These are phyloP conservation scores for Laupala kohalensis DNA, from an alignment of 1,140 invertebrate genomes.

Conservation along the genomic window DNA sequence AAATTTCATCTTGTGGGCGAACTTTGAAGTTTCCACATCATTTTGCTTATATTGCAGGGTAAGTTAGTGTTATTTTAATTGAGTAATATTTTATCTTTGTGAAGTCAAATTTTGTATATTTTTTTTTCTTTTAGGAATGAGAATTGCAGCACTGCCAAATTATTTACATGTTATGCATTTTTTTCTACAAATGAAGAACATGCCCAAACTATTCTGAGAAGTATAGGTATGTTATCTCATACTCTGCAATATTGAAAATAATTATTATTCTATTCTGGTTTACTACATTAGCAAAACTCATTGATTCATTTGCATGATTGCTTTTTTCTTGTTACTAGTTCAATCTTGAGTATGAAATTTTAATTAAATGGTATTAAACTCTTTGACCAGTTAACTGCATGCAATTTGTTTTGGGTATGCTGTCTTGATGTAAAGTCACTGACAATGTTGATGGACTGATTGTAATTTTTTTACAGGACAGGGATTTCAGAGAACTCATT, in stretches of 20 bases:
- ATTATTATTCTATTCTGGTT: background rate
- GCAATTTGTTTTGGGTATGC: background rate
- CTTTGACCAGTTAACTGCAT: background rate
- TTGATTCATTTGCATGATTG: no score
- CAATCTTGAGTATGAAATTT: no score
- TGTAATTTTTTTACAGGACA: conserved; percentile 20
- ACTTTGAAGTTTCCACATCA: conserved; percentile 36
- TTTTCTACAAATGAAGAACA: conserved; percentile 31
- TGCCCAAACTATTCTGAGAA: conserved; percentile 32
- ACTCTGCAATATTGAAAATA: background rate
- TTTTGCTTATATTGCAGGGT: conserved; percentile 51
- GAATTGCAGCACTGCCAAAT: conserved; percentile 37
- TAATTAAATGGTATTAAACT: background rate
- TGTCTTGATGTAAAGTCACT: background rate
- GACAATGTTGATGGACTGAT: background rate
- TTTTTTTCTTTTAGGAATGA: conserved; percentile 34
- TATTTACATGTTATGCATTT: conserved; percentile 43
- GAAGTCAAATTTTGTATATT: conserved; percentile 16
- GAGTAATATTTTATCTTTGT: conserved; percentile 8
- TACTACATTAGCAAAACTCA: no score
- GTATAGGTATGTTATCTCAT: conserved; percentile 18
- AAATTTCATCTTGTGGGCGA: conserved; percentile 48
- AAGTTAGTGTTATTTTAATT: conserved; percentile 17
- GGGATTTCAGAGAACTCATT: conserved; percentile 32
- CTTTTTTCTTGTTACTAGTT: no score